Evolutionary conservation across 2,113 vertebrate genomes (phyloP), one percentile per base, ranked within the genome.

Genomic region (Sceloporus undulatus): DNA sequence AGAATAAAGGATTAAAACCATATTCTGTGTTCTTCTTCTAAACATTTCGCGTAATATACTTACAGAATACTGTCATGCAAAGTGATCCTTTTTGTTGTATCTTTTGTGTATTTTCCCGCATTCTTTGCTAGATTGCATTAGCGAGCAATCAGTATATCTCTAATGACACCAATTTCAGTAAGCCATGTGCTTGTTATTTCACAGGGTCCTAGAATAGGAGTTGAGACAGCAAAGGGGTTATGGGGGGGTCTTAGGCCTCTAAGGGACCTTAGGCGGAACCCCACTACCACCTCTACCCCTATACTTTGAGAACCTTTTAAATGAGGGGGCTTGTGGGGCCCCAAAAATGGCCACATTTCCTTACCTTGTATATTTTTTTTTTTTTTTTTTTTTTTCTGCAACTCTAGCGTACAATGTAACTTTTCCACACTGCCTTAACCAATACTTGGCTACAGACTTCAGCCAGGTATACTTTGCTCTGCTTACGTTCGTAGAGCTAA

Each of bases 1-100:
- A 95, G 92, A 95, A 91, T 70, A 85, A 95, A 93, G 95, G 96
- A 95, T 96, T 96, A 96, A 96, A 97, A 97, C 91, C 92, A 73
- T 96, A 93, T 96, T 97, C 94, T 97, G 94, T 97, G 96, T 97
- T 97, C 96, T 97, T 96, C 97, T 96, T 97, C n/a, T 96, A 97
- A 97, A 97, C 96, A 97, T 96, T 96, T 96, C 97, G 96, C 96
- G 92, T 97, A 97, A 96, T n/a, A 97, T 94, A 95, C 97, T 96
- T 96, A 96, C 97, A 96, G 93, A 96, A 95, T 96, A 95, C 96
- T 97, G 96, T 97, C 97, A 96, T 95, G 95, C 96, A 97, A 95
- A 97, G 95, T 95, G 97, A 97, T 97, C 97, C 97, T 97, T 97
- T 97, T 96, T 96, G 97, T 97, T 90, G 97, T 97, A 97, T 97